Evolutionary conservation across 2,113 vertebrate genomes (phyloP), one percentile per base, ranked within the genome.

Genomic region (Rana temporaria): DNA sequence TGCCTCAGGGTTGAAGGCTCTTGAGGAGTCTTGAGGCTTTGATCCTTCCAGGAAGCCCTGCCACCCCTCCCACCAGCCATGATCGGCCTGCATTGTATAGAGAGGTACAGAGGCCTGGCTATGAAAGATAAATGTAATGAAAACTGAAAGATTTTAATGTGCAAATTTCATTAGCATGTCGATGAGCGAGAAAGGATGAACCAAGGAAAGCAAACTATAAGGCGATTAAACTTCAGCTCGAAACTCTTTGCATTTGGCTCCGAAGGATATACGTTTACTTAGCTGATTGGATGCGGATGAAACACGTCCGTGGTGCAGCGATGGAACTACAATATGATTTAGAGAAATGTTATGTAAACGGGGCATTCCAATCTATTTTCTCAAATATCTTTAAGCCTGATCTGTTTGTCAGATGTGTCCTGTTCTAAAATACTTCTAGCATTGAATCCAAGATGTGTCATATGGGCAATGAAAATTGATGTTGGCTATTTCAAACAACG

Each of bases 361-460:
- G 65, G 6, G 38, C 17, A 42, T 42, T 68, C 32, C 32, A 68
- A 53, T 70, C 38, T 22, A 24, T 52, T 24, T 22, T 70, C 38
- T 15, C 16, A 20, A 52, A 70, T 70, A 24, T 70, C 19, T 48
- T n/a, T 69, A 12, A 16, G 6, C 2, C n/a, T 22, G 20, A 52
- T 70, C 67, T 53, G 20, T 70, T 70, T 52, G n/a, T 70, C 67
- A 52, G 67, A 38, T 24, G 42, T 70, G 20, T 53, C 12, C 67
- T 5, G n/a, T 34, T 34, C 32, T n/a, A 53, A 53, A 42, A 52
- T 20, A 70, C 24, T 24, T 22, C n/a, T 52, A 52, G 22, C 12
- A 6, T 48, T 70, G 15, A 38, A 70, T 53, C 67, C 67, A 52
- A 52, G 65, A 67, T 53, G 67, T 70, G 67, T 70, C 67, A 70